Evolutionary conservation across 23 tunicate species (phyloP).

Genomic region (Botrylloides violaceus): DNA sequence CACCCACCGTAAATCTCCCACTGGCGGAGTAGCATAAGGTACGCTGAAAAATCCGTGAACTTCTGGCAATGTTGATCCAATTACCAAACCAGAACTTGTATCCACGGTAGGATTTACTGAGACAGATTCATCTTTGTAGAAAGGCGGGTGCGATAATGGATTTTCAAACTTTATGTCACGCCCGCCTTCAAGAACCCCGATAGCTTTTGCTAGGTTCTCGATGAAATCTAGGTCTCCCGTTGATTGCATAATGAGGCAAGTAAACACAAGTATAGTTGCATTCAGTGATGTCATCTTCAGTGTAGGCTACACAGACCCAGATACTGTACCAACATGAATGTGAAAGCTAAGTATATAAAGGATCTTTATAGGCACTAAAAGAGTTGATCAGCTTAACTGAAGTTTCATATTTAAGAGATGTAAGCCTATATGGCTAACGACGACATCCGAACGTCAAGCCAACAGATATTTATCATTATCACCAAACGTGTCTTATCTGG

Average conservation of each 20-base stretch:
- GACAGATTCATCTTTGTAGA: not conserved
- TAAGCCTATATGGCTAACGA: too few relatives aligned
- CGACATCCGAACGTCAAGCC: too few relatives aligned
- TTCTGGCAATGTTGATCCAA: conserved; percentile 49
- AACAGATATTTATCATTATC: too few relatives aligned
- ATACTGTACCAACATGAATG: too few relatives aligned
- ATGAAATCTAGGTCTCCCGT: not conserved
- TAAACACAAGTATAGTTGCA: too few relatives aligned
- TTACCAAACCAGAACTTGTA: conserved; percentile 32
- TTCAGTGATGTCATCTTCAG: too few relatives aligned
- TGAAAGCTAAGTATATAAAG: too few relatives aligned
- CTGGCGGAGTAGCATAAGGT: conserved; percentile 61
- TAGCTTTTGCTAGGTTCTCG: not conserved
- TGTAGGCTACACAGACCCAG: too few relatives aligned
- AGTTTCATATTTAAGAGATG: too few relatives aligned
- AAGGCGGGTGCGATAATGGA: not conserved
- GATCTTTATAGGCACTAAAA: too few relatives aligned
- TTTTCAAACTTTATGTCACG: not conserved
- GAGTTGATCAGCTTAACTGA: too few relatives aligned
- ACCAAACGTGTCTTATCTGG: too few relatives aligned
- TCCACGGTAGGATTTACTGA: conserved; percentile 9
- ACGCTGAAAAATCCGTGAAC: conserved; percentile 77
- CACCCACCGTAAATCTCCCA: conserved; percentile 15
- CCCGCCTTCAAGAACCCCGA: not conserved
- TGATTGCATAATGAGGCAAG: not conserved